Evolutionary conservation across 1,140 invertebrate genomes (phyloP), one percentile per base, ranked within the genome.

Genomic region (Meloidogyne floridensis): DNA sequence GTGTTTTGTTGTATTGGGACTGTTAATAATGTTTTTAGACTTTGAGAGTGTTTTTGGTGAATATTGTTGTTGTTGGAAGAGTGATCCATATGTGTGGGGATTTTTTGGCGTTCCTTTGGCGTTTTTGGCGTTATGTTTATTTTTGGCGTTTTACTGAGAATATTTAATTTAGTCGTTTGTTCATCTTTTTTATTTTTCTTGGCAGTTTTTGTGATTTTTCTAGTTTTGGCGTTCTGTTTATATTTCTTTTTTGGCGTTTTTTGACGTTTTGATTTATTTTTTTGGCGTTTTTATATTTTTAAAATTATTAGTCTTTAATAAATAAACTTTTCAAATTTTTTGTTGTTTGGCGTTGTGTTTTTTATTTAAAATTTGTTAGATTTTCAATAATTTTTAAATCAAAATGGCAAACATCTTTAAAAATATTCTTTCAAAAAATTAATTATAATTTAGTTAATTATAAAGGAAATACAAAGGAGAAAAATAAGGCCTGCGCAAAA

Each of bases 371-470:
- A 54, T 54, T 8, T 54, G 11, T 3, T 8, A 54, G 11, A 32
- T 54, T 11, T 13, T 54, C 5, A 18, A 65, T 65, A n/a, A n/a
- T n/a, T 53, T 53, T 13, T 13, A 65, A n/a, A 18, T 6, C 7
- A 65, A n/a, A 65, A 65, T 65, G 59, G n/a, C 59, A 65, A n/a
- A 65, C 15, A 65, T 65, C 15, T 65, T 65, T n/a, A 65, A 65
- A 65, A n/a, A 65, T n/a, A 3, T 47, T 47, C 47, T 54, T 32
- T 32, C 32, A 54, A 54, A 54, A 54, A 11, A 54, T 54, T 9
- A 54, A 13, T 11, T 13, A 65, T n/a, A 5, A 6, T n/a, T n/a
- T 65, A 65, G 10, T 65, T 13, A 59, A 59, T 59, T 59, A 59
- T 3, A 15, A 0, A 15, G 13, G 11, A 15, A 15, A 5, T 15